Evolutionary conservation across 2,113 vertebrate species (phyloP), one percentile per base, ranked within the genome.

Genomic region (Petromus typicus): DNA sequence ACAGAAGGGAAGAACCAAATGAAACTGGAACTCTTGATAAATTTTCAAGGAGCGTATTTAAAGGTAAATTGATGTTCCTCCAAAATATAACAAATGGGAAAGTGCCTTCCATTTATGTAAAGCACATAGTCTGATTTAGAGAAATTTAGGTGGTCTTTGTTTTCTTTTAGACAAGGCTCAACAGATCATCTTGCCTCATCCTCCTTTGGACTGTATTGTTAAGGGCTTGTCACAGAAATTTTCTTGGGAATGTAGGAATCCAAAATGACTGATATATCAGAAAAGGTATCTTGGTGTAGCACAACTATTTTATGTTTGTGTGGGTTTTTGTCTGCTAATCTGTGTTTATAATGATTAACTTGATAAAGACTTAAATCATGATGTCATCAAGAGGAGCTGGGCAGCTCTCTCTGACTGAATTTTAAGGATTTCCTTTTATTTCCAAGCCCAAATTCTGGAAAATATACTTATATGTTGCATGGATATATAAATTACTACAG

Each of bases 201-300:
- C 13, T 79, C 32, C 37, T 40, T 30, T 84, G 34, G 56, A 11
- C 94, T 27, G 6, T 91, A 75, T 56, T 95, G 93, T 90, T 88
- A 81, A 94, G 69, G 89, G 43, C 89, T 81, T 81, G 48, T 92
- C 81, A 30, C 40, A 90, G 91, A 92, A 91, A 20, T 40, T 85
- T 85, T 95, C 1, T 95, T 88, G 40, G 90, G 64, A 95, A 87
- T 80, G 5, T 13, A 76, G 48, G 14, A 88, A 73, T 73, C 71
- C 71, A 45, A 37, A 12, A 43, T 73, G 23, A 5, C 23, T 40
- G 45, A 6, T 43, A 11, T 73, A 73, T 45, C 40, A 7, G n/a
- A 67, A 67, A n/a, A 14, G 32, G 18, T n/a, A n/a, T 32, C 32
- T 67, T 73, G 37, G 10, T 43, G 5, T 43, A 73, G 37, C 13